A percentile compares a stretch with the other conserved stretches of the same genome.
Evolutionary conservation across 2,113 vertebrate genomes (phyloP).

Genomic region (Laticauda colubrina): DNA sequence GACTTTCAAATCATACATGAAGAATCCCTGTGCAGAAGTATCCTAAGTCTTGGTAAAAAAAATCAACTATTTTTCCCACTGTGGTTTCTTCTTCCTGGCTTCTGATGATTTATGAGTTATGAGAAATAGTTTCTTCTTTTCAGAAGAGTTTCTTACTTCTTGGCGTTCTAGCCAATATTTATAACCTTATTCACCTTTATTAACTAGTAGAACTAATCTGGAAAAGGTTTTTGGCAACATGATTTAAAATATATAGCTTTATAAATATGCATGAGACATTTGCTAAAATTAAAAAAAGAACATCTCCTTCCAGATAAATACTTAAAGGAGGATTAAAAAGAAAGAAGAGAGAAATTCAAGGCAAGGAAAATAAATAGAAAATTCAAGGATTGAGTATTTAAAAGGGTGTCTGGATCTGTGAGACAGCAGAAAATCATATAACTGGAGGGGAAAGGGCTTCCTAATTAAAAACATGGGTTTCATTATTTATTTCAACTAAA

Average conservation of each 20-base stretch:
- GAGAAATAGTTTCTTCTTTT: neutral
- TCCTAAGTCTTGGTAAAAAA: neutral
- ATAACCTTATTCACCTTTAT: constrained; percentile 5
- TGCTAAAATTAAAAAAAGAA: neutral
- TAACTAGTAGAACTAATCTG: neutral
- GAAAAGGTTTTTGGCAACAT: neutral
- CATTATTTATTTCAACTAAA: neutral
- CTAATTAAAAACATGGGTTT: neutral
- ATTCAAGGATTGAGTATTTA: neutral
- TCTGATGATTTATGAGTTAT: neutral
- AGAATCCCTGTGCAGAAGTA: neutral
- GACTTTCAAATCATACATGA: neutral
- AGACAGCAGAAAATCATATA: neutral
- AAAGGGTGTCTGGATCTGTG: neutral
- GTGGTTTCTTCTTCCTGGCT: neutral
- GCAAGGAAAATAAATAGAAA: neutral
- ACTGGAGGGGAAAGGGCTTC: neutral
- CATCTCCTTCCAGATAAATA: neutral
- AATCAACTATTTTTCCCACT: neutral
- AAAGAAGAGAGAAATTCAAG: neutral
- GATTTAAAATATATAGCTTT: neutral
- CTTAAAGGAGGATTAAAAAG: neutral
- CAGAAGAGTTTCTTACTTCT: neutral
- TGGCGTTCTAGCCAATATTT: neutral
- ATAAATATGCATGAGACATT: constrained; percentile 4